Conservation (phyloP, 2,888 invertebrate species). For the Keiferia lycopersicella region DNA sequence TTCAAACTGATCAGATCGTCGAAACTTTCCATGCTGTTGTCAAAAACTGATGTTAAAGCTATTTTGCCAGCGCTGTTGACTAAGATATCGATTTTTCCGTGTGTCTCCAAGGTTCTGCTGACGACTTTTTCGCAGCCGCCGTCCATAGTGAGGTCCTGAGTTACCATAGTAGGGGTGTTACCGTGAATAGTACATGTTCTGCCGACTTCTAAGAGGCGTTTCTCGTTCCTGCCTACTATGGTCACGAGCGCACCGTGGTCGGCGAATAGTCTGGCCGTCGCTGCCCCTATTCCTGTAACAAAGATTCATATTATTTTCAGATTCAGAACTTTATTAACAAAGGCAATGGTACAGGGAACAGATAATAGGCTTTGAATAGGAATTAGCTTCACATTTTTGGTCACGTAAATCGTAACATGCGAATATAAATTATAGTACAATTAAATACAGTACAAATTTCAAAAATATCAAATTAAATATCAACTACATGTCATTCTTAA, state of each 20-base stretch:
- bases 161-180: slow-evolving; percentile 55
- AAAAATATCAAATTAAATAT: too few relatives aligned
- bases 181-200: slow-evolving; percentile 45
- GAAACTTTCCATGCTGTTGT: slow-evolving; percentile 89
- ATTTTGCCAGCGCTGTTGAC: slow-evolving; percentile 89
- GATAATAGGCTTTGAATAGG: too few relatives aligned
- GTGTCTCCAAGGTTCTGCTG: slow-evolving; percentile 83
- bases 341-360: too few relatives aligned
- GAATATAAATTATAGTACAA: too few relatives aligned
- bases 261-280: slow-evolving; percentile 53
- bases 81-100: slow-evolving; percentile 85
- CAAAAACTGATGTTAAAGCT: slow-evolving; percentile 84
- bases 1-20: slow-evolving; percentile 92
- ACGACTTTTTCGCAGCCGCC: slow-evolving; percentile 83
- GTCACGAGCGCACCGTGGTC: slow-evolving; percentile 52
- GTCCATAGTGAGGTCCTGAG: slow-evolving; percentile 83
- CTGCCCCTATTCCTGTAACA: slow-evolving; percentile 51
- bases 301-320: background rate
- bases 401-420: too few relatives aligned
- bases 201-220: slow-evolving; percentile 46
- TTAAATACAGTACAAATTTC: too few relatives aligned
- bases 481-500: too few relatives aligned
- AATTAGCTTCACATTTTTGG: too few relatives aligned
- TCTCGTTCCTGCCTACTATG: slow-evolving; percentile 56
- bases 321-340: too few relatives aligned